Base-by-base conservation (phyloP, 2,113 vertebrate genomes). In the Cepphus grylle region DNA sequence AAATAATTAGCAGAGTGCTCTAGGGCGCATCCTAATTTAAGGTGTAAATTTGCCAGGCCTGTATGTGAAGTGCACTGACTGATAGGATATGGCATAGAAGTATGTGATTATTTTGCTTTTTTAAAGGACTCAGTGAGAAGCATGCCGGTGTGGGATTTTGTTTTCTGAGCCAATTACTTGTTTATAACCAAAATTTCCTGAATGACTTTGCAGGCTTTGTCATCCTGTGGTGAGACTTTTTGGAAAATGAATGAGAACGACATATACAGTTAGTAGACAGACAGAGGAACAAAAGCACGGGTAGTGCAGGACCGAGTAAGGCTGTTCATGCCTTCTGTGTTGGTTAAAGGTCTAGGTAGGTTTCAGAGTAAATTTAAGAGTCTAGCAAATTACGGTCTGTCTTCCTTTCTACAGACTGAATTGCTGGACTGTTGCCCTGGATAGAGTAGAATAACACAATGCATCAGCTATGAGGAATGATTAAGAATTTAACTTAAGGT, bases 171-270 rank as follows among this genome's bases (percentile, higher is more conserved):
- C 86, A 92, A 29, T 81, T 87, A 52, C 15, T 74, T 66, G 25
- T 94, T 93, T 94, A 49, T 86, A 90, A 86, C 62, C 70, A 71
- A 88, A 61, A 73, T 73, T 94, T 92, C 67, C 67, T 94, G 74
- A 72, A 88, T 72, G 32, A 52, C 71, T 94, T 92, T 53, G 16
- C 65, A 83, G 50, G 27, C 42, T 91, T 94, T 90, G 62, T 40
- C 43, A 90, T 92, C 62, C 52, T 77, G 16, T 82, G 49, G 47
- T 2, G 21, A 88, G 74, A 56, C 7, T 66, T 77, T 81, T 59
- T 1, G 0, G 67, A 71, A 93, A 83, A 69, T 43, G 30, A 58
- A 38, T 47, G 42, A 52, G 38, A 36, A 56, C 34, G n/a, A 10
- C 26, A 17, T 55, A 43, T 74, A 29, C 8, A 71, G 42, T 8